Conservation (phyloP, 2,797 vertebrate genomes). For the Sciurus vulgaris region DNA sequence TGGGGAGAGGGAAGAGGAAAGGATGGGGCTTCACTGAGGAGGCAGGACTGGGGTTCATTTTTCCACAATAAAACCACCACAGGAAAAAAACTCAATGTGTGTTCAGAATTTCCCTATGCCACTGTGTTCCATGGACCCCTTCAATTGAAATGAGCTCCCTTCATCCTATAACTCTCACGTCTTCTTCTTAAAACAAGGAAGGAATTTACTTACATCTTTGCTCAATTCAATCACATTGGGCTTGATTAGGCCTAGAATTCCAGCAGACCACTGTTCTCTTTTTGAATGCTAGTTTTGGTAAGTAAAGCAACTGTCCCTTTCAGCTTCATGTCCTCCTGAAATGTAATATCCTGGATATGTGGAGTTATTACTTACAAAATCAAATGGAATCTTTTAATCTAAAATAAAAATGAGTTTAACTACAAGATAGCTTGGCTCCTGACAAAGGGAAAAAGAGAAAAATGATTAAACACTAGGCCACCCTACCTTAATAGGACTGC, state of each 20-base stretch:
- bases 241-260: not conserved
- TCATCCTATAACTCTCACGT: not conserved
- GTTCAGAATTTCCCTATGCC: not conserved
- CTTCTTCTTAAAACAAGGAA: not conserved
- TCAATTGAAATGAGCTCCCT: not conserved
- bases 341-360: not conserved
- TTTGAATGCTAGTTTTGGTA: not conserved
- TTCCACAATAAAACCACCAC: not conserved
- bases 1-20: not conserved
- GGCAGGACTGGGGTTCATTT: not conserved
- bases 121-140: not conserved
- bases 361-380: not conserved
- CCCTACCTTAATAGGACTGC: not conserved
- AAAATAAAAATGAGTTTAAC: constrained; percentile 5
- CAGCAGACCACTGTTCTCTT: too few relatives aligned
- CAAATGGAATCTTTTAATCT: not conserved
- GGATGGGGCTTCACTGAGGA: not conserved
- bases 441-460: not conserved
- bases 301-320: not conserved
- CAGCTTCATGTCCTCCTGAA: not conserved
- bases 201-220: not conserved
- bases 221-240: not conserved
- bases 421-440: not conserved
- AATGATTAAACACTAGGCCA: not conserved
- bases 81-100: not conserved